Evolutionary conservation across 1,140 invertebrate genomes (phyloP), one percentile per base, ranked within the genome.

Genomic region (Neelides sp.): DNA sequence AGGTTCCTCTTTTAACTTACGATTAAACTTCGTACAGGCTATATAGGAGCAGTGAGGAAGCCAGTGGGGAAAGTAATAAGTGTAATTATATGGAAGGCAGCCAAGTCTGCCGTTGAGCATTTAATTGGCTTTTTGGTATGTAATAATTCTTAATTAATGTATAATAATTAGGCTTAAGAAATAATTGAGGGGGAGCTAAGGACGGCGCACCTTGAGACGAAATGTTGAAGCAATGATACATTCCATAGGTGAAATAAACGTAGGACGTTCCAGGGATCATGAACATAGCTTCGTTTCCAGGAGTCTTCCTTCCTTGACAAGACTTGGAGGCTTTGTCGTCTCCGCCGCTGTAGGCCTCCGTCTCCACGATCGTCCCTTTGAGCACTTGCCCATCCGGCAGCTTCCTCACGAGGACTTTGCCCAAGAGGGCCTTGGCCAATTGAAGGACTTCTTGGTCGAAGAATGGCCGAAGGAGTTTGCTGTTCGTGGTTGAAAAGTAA

Each of bases 211-310:
- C 81, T 72, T 72, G 59, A 62, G 79, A 78, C n/a, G 83, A 85
- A 48, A 88, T 79, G 66, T 88, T 88, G 58, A 87, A 77, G 61
- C 83, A 86, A 63, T 78, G 73, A 62, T 88, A 85, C 76, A 85
- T 83, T 58, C 84, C 83, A 68, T 88, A 87, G 12, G 82, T 85
- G 45, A 78, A 69, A 61, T 86, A 87, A 3, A 87, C 80, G 68
- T 82, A 87, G 28, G 75, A 72, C 27, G 84, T 87, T n/a, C 85
- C 84, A 22, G 82, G 75, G 59, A 66, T 47, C 80, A 85, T 84
- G 62, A 78, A 89, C 81, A 87, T 85, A 2, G 84, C 79, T 62
- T 75, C 70, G 65, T 79, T 85, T 60, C 75, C 66, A 10, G 72
- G 66, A 13, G 84, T 85, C 55, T 73, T 61, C 67, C 74, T 78